These are phyloP conservation scores for Nothoprocta perdicaria DNA, from an alignment of 2,113 vertebrate species.

Conservation along the genomic window DNA sequence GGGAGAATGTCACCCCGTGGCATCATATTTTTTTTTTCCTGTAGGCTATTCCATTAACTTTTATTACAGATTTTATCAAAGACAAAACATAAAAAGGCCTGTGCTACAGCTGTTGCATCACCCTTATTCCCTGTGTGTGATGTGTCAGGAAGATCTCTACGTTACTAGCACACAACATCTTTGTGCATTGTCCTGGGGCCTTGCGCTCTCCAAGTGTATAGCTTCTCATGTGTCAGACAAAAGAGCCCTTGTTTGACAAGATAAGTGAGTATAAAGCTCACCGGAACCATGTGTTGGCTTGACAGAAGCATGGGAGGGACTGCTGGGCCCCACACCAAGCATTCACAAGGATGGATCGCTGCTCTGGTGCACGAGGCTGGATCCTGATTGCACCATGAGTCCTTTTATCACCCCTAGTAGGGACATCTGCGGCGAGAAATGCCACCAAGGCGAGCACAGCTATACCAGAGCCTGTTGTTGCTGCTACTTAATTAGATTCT, in stretches of 20 bases:
- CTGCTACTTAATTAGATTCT: slow-evolving; percentile 51
- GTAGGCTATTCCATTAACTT: not conserved
- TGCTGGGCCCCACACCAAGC: not conserved
- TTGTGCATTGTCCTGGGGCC: not conserved
- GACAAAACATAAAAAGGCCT: not conserved
- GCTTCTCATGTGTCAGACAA: not conserved
- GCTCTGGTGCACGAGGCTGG: not conserved
- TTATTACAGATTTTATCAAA: not conserved
- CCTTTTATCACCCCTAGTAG: slow-evolving; percentile 3
- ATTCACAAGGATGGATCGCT: slow-evolving; percentile 7
- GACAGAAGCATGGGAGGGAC: slow-evolving; percentile 21
- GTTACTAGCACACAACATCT: not conserved
- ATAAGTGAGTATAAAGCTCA: slow-evolving; percentile 3
- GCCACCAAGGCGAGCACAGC: slow-evolving; percentile 11
- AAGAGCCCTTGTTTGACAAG: not conserved
- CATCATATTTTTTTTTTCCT: not conserved
- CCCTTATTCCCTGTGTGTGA: not conserved
- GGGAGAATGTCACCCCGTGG: not conserved
- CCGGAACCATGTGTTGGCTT: not conserved
- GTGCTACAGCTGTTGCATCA: not conserved
- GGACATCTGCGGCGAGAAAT: slow-evolving; percentile 2
- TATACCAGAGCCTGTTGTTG: not conserved
- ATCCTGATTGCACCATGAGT: not conserved
- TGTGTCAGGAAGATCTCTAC: not conserved
- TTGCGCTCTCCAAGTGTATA: not conserved